A percentile compares a stretch with the other conserved stretches of the same genome.
Conservation (phyloP, 2,888 invertebrate species). For the Tetrapedia diversipes region DNA sequence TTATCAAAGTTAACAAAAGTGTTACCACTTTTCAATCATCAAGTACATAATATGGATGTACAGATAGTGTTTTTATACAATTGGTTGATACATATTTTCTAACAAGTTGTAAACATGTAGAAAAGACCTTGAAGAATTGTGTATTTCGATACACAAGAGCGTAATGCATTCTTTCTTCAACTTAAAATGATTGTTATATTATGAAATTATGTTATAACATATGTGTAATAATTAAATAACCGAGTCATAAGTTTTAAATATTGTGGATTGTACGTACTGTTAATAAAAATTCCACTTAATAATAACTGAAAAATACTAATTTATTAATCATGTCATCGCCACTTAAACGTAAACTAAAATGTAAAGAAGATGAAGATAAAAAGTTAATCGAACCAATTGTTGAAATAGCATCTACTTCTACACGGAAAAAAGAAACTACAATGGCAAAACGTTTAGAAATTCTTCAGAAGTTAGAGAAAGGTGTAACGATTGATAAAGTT, state of each 20-base stretch:
- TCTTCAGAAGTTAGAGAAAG: conserved; percentile 12
- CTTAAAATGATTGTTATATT: neutral
- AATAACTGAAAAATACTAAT: neutral
- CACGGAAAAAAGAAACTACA: conserved; percentile 3
- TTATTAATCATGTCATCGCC: neutral
- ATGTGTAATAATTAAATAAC: neutral
- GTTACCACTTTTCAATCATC: too few relatives aligned
- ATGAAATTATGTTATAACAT: neutral
- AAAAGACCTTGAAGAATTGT: neutral
- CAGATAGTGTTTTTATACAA: neutral
- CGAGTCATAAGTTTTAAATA: neutral
- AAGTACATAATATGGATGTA: neutral
- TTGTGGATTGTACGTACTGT: neutral
- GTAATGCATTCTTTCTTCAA: too few relatives aligned
- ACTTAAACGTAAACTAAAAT: neutral
- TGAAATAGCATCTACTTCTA: neutral
- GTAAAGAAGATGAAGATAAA: neutral
- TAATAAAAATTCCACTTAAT: neutral
- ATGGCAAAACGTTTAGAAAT: conserved; percentile 19
- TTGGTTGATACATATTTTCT: neutral
- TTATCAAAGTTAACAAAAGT: neutral
- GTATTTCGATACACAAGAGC: too few relatives aligned
- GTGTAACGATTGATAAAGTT: neutral
- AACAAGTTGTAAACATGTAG: neutral
- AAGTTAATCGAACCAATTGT: neutral